Base-by-base conservation (phyloP, 2,888 invertebrate species). In the Diarsia dahlii region DNA sequence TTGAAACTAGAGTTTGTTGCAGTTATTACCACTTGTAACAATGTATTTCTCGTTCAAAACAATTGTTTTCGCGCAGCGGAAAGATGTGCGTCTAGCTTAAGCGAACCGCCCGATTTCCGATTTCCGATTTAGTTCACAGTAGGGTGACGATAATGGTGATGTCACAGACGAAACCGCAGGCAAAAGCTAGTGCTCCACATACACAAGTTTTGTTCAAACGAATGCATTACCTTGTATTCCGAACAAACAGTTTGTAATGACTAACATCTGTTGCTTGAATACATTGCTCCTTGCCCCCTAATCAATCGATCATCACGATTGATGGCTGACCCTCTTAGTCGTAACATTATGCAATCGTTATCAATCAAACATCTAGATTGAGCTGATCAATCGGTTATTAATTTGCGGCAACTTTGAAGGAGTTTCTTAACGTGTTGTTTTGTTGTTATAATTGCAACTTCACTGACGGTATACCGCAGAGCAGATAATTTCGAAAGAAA, bases 261-360 rank as follows among this genome's bases (percentile, higher is more conserved):
- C 62, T 2, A 84, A 58, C 84, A 81, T 56, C 76, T 81, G 82
- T 64, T 76, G 28, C 73, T 71, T 62, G 69, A 78, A 74, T 63
- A 75, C 64, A 80, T 71, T 68, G 45, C 67, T 56, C 66, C 52
- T 73, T 79, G 75, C 65, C 50, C 45, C 60, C 4, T 56, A 52
- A 80, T 71, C 85, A 58, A 86, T 86, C 81, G 46, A 80, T 82
- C 81, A 83, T 34, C 45, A 64, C 76, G 80, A 86, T 80, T 78
- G 77, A 88, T 84, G 13, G 20, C 80, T 75, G 80, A 81, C 81
- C 85, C 76, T 80, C 74, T 84, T 72, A 78, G 52, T 76, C 58
- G 46, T 73, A 71, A 70, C 50, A 71, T 58, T 78, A 64, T 77
- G 48, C 71, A 79, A 69, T 81, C 50, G 56, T 76, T 82, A 72